Base-by-base conservation (phyloP, 2,888 invertebrate species). In the Monoplex corrugatus region DNA sequence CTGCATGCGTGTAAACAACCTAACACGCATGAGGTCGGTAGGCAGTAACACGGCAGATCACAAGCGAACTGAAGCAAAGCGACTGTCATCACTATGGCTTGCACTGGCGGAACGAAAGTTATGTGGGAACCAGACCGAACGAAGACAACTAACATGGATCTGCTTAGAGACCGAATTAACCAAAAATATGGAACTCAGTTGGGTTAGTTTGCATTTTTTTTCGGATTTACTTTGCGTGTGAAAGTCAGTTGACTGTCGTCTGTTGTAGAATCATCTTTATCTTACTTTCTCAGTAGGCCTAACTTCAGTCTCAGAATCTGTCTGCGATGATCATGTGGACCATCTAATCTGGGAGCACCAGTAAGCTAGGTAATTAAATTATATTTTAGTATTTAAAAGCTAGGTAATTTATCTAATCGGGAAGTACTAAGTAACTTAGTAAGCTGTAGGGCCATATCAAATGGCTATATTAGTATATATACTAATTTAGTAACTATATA, bases 41-140 rank as follows among this genome's bases (percentile, higher is more conserved):
- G 16, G 13, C n/a, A 5, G 28, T 68, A 68, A 6, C n/a, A 28
- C n/a, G n/a, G 28, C 3, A 6, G 16, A 0, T 23, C n/a, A 23
- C 0, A n/a, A 8, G n/a, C 23, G 68, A n/a, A 38, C 13, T 16
- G 38, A 78, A 38, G 16, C 32, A 32, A 78, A 44, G 5, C 83
- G 43, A 10, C 13, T 28, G 78, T 28, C 19, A 92, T 92, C 91
- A 90, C 90, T 63, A 90, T 86, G 16, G 92, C 91, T 8, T 89
- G 86, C 50, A 91, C 90, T 68, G 89, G 68, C n/a, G 78, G 89
- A 16, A 90, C 92, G 5, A 89, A 89, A 78, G 87, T 94, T 23
- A 93, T 95, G 93, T 95, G 95, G 95, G 90, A 90, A 89, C 95
- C 95, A 23, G 91, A 93, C 63, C 86, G 82, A 28, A 88, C 88